Base-by-base conservation (phyloP, 2,888 invertebrate genomes). In the Leucophenga maculata region DNA sequence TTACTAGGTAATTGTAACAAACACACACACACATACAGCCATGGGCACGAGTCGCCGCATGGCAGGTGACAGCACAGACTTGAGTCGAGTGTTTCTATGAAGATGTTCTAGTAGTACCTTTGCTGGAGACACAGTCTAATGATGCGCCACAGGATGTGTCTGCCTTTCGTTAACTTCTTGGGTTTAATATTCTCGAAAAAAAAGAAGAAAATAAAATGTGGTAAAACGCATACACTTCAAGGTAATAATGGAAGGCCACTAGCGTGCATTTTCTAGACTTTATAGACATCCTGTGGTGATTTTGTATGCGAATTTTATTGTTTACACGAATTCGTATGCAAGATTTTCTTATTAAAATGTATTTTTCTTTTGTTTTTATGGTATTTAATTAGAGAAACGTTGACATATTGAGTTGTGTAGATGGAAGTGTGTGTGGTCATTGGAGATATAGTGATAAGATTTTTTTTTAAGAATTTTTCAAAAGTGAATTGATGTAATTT, bases 141-240 rank as follows among this genome's bases (percentile, higher is more conserved):
- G 84, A 83, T 72, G 73, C 80, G 84, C 80, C 83, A 77, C 84
- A 81, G 80, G 80, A 81, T 82, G 81, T 75, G 84, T 82, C 84
- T 81, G 69, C 50, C 57, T 59, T 74, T 48, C 62, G 67, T 73
- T 66, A 65, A n/a, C 70, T 54, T 74, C 60, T 72, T 62, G 54
- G 22, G 46, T 69, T 39, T 39, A 26, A 26, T 26, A 26, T 26
- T 3, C 48, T n/a, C 2, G 48, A 2, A 48, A 14, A 48, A 14
- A 48, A n/a, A 48, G 3, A 48, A 14, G 6, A 14, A 48, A 14
- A 1, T 3, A 6, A 14, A 48, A 14, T 31, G 20, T 46, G 22
- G 59, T 32, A 11, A 44, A 20, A 46, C 48, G 46, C 20, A 4
- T 77, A 60, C 44, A 71, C 75, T 82, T 77, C 72, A 62, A 73